A percentile compares a stretch with the other conserved stretches of the same genome.
Evolutionary conservation across 2,797 vertebrate genomes (phyloP).

Genomic region (Acropternis orthonyx): DNA sequence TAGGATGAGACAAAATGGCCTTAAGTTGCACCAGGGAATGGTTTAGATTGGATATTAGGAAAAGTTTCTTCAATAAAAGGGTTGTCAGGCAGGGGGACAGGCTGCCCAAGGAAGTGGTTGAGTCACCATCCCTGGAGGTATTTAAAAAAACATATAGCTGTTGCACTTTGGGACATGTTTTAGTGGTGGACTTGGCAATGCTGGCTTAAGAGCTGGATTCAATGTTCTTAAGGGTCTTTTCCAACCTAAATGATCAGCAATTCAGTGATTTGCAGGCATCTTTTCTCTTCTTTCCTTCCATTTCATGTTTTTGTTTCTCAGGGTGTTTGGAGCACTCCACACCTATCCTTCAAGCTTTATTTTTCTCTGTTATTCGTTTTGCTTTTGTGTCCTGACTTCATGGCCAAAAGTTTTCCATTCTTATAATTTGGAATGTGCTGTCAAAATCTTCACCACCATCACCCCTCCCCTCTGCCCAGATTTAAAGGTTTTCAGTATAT

Average conservation of each 20-base stretch:
- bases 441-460: not conserved
- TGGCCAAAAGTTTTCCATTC: not conserved
- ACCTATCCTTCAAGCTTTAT: not conserved
- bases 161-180: not conserved
- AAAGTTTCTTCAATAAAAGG: not conserved
- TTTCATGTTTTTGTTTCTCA: not conserved
- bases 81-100: not conserved
- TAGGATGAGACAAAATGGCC: not conserved
- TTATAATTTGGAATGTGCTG: not conserved
- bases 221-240: not conserved
- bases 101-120: not conserved
- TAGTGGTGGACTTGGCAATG: not conserved
- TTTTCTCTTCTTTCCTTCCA: not conserved
- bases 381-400: not conserved
- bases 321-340: not conserved
- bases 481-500: not conserved
- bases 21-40: not conserved
- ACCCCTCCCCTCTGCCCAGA: too few relatives aligned
- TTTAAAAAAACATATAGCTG: not conserved
- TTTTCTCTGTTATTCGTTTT: not conserved
- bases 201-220: not conserved
- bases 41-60: not conserved
- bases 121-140: not conserved
- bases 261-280: not conserved
- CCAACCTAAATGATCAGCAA: not conserved